Evolutionary conservation across 2,113 vertebrate species (phyloP), one percentile per base, ranked within the genome.

Genomic region (Trichomycterus rosablanca): DNA sequence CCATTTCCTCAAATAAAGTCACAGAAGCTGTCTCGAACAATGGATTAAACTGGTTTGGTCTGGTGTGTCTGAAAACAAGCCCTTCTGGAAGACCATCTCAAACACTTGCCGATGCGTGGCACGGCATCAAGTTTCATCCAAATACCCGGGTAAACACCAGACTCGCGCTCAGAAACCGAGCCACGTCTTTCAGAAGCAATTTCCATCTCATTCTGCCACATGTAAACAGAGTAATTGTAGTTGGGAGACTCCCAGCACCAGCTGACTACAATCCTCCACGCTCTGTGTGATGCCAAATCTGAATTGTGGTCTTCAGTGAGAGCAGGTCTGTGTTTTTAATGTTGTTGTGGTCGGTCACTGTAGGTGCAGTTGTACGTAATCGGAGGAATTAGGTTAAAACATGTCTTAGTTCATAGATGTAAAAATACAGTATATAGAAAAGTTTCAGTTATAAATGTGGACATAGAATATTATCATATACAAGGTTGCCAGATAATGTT

Each of bases 131-230:
- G 83, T 91, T 91, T 85, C 83, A 86, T 71, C 82, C 81, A 88
- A 89, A 84, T 78, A 80, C 85, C 79, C 69, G 42, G 76, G 84
- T 91, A 92, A 94, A 93, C 89, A 93, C 74, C 78, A 81, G 85
- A 85, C 86, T 91, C 89, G 89, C 63, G 76, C 74, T 65, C 84
- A 84, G 88, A 86, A 90, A 83, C 83, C 85, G 91, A 88, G 73
- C 81, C 75, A 53, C 84, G 76, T 83, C 84, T 58, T 87, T 90
- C 78, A 86, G 81, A 79, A 85, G 86, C 66, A 87, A 86, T 84
- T 84, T 86, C 79, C 82, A 75, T 77, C 77, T 68, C 74, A 3
- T 75, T 84, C 84, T 86, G 78, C 89, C 81, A 83, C 84, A 37
- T 79, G 83, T 85, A 89, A 90, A 89, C 89, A 86, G 60, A 75